Evolutionary conservation across 1,140 invertebrate genomes (phyloP), one percentile per base, ranked within the genome.

Genomic region (Monomorium pharaonis): DNA sequence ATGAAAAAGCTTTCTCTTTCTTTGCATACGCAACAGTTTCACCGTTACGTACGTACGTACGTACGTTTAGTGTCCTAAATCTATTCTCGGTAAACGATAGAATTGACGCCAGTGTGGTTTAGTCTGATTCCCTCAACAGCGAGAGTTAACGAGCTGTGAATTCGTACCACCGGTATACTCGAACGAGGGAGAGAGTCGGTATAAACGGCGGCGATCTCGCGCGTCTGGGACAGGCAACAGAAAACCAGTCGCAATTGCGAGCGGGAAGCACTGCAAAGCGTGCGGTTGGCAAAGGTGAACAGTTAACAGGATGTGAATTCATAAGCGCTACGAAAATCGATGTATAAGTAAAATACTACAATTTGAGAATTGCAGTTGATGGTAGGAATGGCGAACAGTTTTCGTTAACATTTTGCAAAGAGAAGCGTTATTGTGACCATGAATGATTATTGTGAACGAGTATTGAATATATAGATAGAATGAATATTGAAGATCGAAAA

Each of bases 111-210:
- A 24, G 67, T 83, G 49, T 27, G 67, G 78, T 83, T 74, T 74
- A 74, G 78, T 74, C 78, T 54, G 78, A 74, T 83, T 83, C 78
- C 78, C 37, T 58, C 78, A 74, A 74, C 78, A 74, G 67, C 37
- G 42, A 44, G 78, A 83, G 78, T 83, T 83, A 83, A 83, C 78
- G 78, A 83, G 78, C 78, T 83, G 78, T 83, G 78, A 83, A 83
- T 83, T 47, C 42, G 70, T n/a, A n/a, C n/a, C 78, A 44, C 51
- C 78, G n/a, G 75, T 78, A n/a, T n/a, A 21, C 44, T 37, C 21
- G 7, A 7, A 3, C 21, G 37, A 49, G 78, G 14, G 37, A 58
- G 37, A 60, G 67, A 83, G 33, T n/a, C 21, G 47, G 77, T 54
- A 67, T 67, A 72, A 74, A 81, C 65, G 49, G 67, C 42, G 37